Base-by-base conservation (phyloP, 2,113 vertebrate species). In the Symphodus melops region DNA sequence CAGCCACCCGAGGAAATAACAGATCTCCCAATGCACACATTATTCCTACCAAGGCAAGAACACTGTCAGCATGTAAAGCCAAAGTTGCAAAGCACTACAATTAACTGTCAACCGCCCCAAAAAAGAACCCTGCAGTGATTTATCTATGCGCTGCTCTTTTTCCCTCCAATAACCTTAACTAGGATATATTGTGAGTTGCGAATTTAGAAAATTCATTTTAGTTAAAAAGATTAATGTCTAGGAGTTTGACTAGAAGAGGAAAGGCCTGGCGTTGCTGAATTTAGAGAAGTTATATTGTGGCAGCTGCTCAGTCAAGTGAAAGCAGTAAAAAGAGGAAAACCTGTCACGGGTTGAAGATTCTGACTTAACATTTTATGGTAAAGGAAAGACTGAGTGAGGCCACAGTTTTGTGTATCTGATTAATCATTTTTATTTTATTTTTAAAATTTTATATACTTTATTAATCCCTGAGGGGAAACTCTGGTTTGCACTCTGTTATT, bases 1-100 rank as follows among this genome's bases (percentile, higher is more conserved):
- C 55, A 64, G 76, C 68, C 69, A 81, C 56, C 66, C 0, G 6
- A 81, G 75, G 79, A 84, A 88, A 85, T 81, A 75, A 79, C 36
- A 81, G 23, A 73, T 67, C 65, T 77, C 70, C 69, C 74, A 19
- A 21, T 52, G 21, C 75, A 60, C 58, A 75, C 19, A 79, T 78
- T 76, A 70, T 49, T 69, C 75, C 55, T 62, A 54, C 72, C 39
- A 67, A 79, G 75, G 73, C 78, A 68, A 75, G 46, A 54, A 58
- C 53, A 72, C 51, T 80, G 68, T 54, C 25, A 20, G 60, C 51
- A 39, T 64, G 65, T 70, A 59, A 78, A 75, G 70, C 14, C 66
- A 64, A 61, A 36, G 12, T 19, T 54, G 62, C 53, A 75, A 56
- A 72, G 55, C 37, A 48, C 59, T 65, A 72, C 70, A 55, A 83